Evolutionary conservation across 2,113 vertebrate species (phyloP).

Genomic region (Chloropsis cyanopogon): DNA sequence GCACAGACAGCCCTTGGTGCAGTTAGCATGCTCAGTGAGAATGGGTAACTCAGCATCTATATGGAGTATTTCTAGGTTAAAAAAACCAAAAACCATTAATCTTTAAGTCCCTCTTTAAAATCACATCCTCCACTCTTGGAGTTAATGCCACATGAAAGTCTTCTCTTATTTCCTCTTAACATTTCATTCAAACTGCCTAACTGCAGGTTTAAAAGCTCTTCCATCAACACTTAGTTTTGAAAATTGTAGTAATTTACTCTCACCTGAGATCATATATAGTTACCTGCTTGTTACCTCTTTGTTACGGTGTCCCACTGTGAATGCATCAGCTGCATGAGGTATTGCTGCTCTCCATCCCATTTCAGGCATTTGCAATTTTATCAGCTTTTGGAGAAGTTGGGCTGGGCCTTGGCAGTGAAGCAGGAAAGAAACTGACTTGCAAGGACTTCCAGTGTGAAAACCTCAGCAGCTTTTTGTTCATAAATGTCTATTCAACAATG

Average conservation of each 20-base stretch:
- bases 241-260: constrained; percentile 1
- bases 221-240: neutral
- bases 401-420: neutral
- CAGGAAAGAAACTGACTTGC: neutral
- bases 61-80: neutral
- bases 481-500: neutral
- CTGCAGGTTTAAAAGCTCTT: neutral
- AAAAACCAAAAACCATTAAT: neutral
- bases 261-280: neutral
- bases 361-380: neutral
- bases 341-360: neutral
- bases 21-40: neutral
- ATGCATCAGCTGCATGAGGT: neutral
- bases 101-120: neutral
- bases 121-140: neutral
- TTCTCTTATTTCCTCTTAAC: neutral
- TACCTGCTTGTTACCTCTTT: neutral
- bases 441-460: neutral
- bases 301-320: neutral
- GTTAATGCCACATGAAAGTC: neutral
- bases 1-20: neutral
- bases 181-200: neutral
- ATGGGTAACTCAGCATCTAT: neutral
- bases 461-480: neutral
- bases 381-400: neutral